Conservation (phyloP, 2,888 invertebrate genomes). For the Bruchidius siliquastri region DNA sequence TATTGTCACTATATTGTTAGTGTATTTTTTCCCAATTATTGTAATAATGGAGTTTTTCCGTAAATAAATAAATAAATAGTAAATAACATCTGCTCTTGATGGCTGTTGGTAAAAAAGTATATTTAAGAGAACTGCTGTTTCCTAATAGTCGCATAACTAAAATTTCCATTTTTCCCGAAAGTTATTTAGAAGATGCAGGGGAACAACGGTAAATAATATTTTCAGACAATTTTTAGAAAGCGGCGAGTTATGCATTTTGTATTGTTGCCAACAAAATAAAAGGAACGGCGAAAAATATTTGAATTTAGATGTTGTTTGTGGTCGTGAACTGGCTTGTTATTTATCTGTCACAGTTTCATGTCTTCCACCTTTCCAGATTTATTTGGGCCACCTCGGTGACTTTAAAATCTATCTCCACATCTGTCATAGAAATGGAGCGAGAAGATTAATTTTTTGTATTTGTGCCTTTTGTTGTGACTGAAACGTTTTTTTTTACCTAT, state of each 20-base stretch:
- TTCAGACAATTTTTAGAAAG: background rate
- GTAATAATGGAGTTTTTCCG: no score
- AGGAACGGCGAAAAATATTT: background rate
- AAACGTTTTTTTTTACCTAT: no score
- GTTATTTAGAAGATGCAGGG: background rate
- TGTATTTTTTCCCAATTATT: no score
- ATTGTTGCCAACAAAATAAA: background rate
- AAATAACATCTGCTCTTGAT: no score
- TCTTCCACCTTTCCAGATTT: background rate
- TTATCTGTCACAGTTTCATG: background rate
- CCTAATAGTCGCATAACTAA: background rate
- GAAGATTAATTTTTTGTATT: background rate
- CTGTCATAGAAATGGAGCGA: background rate
- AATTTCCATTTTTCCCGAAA: background rate
- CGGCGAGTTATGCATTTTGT: background rate
- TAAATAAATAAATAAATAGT: no score
- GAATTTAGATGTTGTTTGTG: background rate
- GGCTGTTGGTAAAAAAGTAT: no score
- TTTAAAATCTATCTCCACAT: background rate
- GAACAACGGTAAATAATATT: background rate
- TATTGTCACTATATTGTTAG: no score
- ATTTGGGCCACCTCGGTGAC: background rate
- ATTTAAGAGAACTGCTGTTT: background rate
- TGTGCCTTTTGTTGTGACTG: no score
- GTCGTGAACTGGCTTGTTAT: background rate